Evolutionary conservation across 2,797 vertebrate species (phyloP), one percentile per base, ranked within the genome.

Genomic region (Euthynnus affinis): DNA sequence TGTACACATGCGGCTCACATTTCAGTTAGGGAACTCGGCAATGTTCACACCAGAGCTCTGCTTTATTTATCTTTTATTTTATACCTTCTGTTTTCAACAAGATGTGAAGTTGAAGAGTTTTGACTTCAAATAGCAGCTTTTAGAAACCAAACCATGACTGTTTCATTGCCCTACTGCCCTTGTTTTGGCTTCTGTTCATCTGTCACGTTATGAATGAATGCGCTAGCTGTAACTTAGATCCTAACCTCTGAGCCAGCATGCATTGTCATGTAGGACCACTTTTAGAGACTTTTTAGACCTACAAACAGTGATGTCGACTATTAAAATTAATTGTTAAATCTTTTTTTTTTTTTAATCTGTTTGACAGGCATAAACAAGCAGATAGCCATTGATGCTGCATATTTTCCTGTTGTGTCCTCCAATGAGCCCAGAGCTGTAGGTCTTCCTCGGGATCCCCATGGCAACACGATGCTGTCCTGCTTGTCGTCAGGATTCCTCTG

Each of bases 341-440:
- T 56, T 2, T 66, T 42, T 58, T 64, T 22, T 8, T 22, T 8
- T 27, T n/a, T 3, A 12, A 23, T 44, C 5, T 76, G 37, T 55
- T 15, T 66, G 13, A 52, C 87, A 98, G 97, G 97, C n/a, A 90
- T 98, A 77, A 98, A 98, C 87, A 96, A 96, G 20, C 93, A 96
- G 69, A 84, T 95, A 9, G 96, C 97, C 3, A 83, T 97, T 0
- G 95, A 97, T 68, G 95, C 96, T 67, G 91, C 95, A 0, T 97
- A 96, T 79, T 83, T 96, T 57, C 96, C 96, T 0, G 77, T 96
- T 1, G 88, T 91, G 81, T 94, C 86, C 68, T 84, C 93, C n/a
- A 93, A 94, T 12, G 95, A 97, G 68, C 94, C 96, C n/a, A 89
- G 94, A 51, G 93, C 92, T 3, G 83, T 90, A 0, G 93, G 95